Evolutionary conservation across 1,140 invertebrate species (phyloP), one percentile per base, ranked within the genome.

Genomic region (Spodoptera frugiperda): DNA sequence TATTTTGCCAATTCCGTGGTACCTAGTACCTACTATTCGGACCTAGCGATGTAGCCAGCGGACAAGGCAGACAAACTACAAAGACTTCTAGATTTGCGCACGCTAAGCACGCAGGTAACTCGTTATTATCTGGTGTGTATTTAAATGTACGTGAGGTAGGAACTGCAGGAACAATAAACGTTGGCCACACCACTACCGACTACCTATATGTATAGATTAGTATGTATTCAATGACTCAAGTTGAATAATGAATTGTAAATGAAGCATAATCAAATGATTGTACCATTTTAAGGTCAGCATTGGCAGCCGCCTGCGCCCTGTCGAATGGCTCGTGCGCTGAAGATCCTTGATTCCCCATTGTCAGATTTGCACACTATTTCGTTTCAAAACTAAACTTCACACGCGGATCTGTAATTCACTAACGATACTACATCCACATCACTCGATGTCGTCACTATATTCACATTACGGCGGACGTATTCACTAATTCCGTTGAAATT

Each of bases 281-380:
- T 79, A 94, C 92, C 92, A 93, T 94, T 89, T 94, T 94, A 21
- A 94, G 86, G 82, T 94, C 92, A 61, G 84, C 78, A 82, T 90
- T 91, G 71, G 83, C 89, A 71, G 86, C 74, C 49, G 79, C 82
- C 75, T 93, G 92, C 46, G 93, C 94, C 87, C 95, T 94, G 81
- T 96, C 95, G 81, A 96, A 93, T 68, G 96, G 96, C 84, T 96
- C 96, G 90, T 96, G 96, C 25, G 94, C 92, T 82, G 96, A 95
- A 59, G 96, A 96, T 78, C 96, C 95, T 92, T 96, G 96, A 90
- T 96, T 96, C 79, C 96, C 96, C 96, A 96, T 96, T 84, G 68
- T 89, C 57, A 46, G 59, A 77, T 78, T 73, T 75, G 21, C 70
- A 73, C 44, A 15, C 51, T 57, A 55, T 46, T 74, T 76, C 48